These are phyloP conservation scores for Labia minor DNA, from an alignment of 2,888 invertebrate genomes.

Conservation along the genomic window DNA sequence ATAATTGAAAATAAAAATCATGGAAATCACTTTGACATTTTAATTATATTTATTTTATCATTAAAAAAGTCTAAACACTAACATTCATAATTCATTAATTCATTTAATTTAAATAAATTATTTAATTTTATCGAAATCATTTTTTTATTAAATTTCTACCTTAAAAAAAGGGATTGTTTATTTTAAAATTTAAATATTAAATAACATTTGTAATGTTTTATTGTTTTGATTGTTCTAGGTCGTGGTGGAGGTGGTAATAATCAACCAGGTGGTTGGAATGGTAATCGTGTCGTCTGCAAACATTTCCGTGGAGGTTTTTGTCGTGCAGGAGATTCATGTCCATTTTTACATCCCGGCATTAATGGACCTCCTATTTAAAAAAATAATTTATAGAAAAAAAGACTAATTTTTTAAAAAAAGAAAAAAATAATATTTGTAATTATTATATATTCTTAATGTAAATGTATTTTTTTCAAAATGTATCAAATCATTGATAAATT, in stretches of 20 bases:
- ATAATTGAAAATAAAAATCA: too few relatives aligned
- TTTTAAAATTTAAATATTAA: too few relatives aligned
- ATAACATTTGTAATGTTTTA: too few relatives aligned
- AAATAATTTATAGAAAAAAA: background rate
- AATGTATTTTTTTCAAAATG: background rate
- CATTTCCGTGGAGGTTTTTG: constrained; percentile 73
- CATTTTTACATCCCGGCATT: constrained; percentile 67
- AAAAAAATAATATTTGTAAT: background rate
- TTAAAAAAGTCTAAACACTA: too few relatives aligned
- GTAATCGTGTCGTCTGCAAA: constrained; percentile 51
- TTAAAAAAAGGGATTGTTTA: too few relatives aligned
- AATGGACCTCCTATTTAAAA: constrained; percentile 40
- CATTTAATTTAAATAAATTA: too few relatives aligned
- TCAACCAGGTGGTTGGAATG: constrained; percentile 46
- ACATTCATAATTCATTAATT: too few relatives aligned
- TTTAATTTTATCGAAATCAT: too few relatives aligned
- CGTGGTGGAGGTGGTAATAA: constrained; percentile 35
- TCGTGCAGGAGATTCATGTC: constrained; percentile 69
- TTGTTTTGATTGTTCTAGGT: constrained; percentile 25
- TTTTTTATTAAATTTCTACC: too few relatives aligned
- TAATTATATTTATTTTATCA: too few relatives aligned
- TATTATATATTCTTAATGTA: background rate
- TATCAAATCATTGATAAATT: too few relatives aligned
- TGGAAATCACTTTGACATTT: too few relatives aligned
- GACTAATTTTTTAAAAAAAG: background rate